phyloP scores from a whole-genome alignment of 35 echinoderm and acorn worm genomes.

The Stichopus chloronotus region DNA sequence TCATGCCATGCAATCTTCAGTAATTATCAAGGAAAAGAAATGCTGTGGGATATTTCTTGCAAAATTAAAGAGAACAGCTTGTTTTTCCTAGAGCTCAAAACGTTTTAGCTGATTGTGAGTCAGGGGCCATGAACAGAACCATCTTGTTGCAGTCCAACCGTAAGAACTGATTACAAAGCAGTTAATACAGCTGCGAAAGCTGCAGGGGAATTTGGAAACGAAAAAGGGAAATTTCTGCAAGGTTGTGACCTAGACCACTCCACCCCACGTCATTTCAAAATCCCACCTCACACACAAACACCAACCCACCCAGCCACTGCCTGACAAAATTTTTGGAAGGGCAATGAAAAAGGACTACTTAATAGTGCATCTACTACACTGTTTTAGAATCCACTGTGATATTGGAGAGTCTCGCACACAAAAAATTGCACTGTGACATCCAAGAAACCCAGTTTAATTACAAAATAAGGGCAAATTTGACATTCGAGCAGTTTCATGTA shows the following conservation, averaged over 20 bases:
- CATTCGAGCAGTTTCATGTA: too few relatives aligned
- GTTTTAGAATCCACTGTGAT: too few relatives aligned
- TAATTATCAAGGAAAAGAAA: neutral
- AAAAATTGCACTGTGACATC: too few relatives aligned
- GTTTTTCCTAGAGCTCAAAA: neutral
- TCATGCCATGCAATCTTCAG: neutral
- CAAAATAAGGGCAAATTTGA: too few relatives aligned
- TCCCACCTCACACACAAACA: too few relatives aligned
- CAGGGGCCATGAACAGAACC: neutral
- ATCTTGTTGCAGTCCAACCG: neutral
- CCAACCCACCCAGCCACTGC: too few relatives aligned
- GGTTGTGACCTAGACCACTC: neutral
- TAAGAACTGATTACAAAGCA: neutral
- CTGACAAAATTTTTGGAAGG: too few relatives aligned
- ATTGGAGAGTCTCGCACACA: too few relatives aligned
- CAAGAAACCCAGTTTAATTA: too few relatives aligned
- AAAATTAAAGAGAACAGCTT: neutral
- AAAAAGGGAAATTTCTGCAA: neutral
- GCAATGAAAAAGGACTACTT: too few relatives aligned
- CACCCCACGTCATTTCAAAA: neutral
- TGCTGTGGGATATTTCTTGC: neutral
- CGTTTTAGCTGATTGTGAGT: neutral
- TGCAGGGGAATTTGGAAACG: neutral
- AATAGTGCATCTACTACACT: too few relatives aligned
- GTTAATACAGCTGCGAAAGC: neutral